Base-by-base conservation (phyloP, 2,888 invertebrate species). In the Bedellia somnulentella region DNA sequence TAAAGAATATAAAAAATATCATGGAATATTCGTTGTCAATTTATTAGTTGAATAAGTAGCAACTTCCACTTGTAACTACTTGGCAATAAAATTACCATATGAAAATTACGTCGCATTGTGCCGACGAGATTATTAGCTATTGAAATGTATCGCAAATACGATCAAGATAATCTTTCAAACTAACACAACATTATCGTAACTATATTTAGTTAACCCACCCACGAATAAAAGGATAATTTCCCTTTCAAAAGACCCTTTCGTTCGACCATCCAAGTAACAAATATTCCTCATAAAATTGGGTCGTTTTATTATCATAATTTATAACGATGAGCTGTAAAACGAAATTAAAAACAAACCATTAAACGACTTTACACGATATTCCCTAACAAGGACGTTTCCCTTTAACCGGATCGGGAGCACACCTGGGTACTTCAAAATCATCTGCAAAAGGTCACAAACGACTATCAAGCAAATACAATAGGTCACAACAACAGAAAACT, bases 311-410 rank as follows among this genome's bases (percentile, higher is more conserved):
- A 57, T 55, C 3, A 61, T 66, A 64, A 66, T 60, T 68, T 60
- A 67, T 57, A 49, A 55, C 57, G 57, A 53, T 52, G 53, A 55
- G 24, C 14, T 26, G 22, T n/a, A n/a, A n/a, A n/a, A n/a, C n/a
- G n/a, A 64, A 67, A 70, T 70, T 70, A 71, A 73, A 73, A 75
- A 75, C 73, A 75, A 73, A 71, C 71, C 71, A 75, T 75, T 73
- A 70, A 70, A 70, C 67, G 59, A 70, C 71, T 70, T 68, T 60
- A 63, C 67, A 62, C 60, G 62, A 62, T 68, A 68, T 59, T 71
- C 63, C 59, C 59, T 73, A 73, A 73, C 75, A 73, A 73, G 71
- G 71, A 64, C 59, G 66, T 64, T 64, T 67, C 68, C 67, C 70
- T 14, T 73, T 75, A 71, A 73, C 73, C 67, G 71, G 71, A 70